phyloP scores from a whole-genome alignment of 2,797 vertebrate species.

The Balearica regulorum region DNA sequence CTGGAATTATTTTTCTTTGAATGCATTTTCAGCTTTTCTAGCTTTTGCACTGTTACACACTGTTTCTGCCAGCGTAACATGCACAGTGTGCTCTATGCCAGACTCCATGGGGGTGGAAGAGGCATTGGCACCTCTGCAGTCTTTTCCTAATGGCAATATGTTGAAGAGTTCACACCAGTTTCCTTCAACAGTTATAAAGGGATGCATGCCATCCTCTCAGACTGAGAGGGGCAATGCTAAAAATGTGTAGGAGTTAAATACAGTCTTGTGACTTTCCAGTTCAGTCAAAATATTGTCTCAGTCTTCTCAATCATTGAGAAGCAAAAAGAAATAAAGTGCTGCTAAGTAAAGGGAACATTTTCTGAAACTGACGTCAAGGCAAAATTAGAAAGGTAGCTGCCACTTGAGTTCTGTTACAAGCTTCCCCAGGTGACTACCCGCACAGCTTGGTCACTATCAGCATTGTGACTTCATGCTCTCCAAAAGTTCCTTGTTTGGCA shows the following conservation, averaged over 20 bases:
- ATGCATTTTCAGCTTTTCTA: slow-evolving; percentile 31
- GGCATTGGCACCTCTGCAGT: neutral
- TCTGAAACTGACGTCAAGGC: neutral
- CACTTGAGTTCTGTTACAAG: neutral
- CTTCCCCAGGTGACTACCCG: neutral
- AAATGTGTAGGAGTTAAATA: neutral
- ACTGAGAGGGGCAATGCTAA: neutral
- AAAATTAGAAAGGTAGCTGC: neutral
- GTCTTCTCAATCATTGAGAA: neutral
- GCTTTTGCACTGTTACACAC: neutral
- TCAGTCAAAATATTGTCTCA: neutral
- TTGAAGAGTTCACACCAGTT: neutral
- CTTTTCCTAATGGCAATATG: neutral
- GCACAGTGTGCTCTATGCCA: neutral
- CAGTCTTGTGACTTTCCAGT: neutral
- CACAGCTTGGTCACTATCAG: neutral
- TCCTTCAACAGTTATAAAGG: neutral
- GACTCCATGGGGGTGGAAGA: neutral
- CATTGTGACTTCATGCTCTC: neutral
- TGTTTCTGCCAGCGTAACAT: neutral
- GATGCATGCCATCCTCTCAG: neutral
- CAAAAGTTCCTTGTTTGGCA: neutral
- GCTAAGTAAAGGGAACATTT: neutral
- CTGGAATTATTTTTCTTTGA: slow-evolving; percentile 61
- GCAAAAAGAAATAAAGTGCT: neutral